Base-by-base conservation (phyloP, 2,113 vertebrate species). In the Asarcornis scutulata region DNA sequence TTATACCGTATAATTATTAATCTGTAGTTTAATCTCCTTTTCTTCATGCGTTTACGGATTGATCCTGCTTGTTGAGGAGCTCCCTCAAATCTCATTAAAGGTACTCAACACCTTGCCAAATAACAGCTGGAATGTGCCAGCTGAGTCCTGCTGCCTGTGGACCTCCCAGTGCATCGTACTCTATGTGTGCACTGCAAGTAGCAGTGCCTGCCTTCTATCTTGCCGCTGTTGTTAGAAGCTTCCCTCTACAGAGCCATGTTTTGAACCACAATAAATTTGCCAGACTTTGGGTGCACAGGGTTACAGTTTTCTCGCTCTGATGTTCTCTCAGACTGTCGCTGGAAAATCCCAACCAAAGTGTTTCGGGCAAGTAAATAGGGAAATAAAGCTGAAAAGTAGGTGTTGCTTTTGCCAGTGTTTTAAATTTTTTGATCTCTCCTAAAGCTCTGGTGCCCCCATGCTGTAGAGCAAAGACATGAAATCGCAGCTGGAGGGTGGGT, bases 401-500 rank as follows among this genome's bases (percentile, higher is more conserved):
- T 77, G 29, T 78, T 81, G 34, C 31, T 91, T 89, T 94, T 52
- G 48, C 29, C 4, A 1, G 3, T 0, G 0, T 52, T 88, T 32
- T 42, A 1, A 5, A 1, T 32, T 27, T 88, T 62, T 84, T 68
- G 13, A 89, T 50, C 38, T 88, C 80, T 78, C 92, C 20, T 89
- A 38, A 88, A 84, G 73, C 83, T 95, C 81, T 95, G 58, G 66
- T 95, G 91, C 83, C 93, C 74, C 73, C 93, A 72, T 93, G 91
- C 91, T 95, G 81, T 53, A 38, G 73, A 93, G 89, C 64, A 91
- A 91, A 93, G 68, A 36, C 50, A 56, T 79, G 69, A 89, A 58
- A 64, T 72, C 25, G 52, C 60, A 52, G 32, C 29, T 73, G 73
- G 34, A 79, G 32, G 31, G 23, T 31, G 21, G 18, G 5, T 62